Evolutionary conservation across 2,113 vertebrate species (phyloP), one percentile per base, ranked within the genome.

Genomic region (Progne subis): DNA sequence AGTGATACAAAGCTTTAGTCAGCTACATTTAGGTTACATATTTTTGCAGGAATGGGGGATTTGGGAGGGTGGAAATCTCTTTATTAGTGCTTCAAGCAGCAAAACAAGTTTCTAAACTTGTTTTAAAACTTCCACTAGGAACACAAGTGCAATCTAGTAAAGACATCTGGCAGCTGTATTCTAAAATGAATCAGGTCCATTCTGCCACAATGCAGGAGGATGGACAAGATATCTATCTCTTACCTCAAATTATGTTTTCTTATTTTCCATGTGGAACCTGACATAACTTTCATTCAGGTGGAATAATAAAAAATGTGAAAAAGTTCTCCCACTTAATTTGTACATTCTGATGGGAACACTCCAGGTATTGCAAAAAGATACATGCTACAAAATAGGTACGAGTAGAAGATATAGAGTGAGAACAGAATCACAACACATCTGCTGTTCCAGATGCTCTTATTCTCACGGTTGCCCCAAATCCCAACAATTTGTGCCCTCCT

Each of bases 11-110:
- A 50, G 8, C 53, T 53, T 44, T 25, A 59, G 8, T 43, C 49
- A 78, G 39, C 64, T 85, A 32, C 24, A 50, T 72, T 74, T 44
- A 23, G 14, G 41, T 64, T 69, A 41, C 1, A 0, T 32, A 64
- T 44, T 78, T 86, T 12, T 0, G 0, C 0, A 0, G 24, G 18
- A 34, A 5, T 12, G 6, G 8, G 29, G 17, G 41, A 4, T 8
- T 37, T 59, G 32, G 9, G 32, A 69, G 23, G 16, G 5, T 34
- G 14, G 24, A 34, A 85, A 49, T 49, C 12, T 75, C 34, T 59
- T 29, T 43, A 32, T 50, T 60, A 65, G 29, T 39, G 32, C 25
- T 57, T 44, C 28, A 41, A 37, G 31, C 20, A 82, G 46, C 5
- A 61, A 78, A 94, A 46, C 10, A 59, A 63, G 9, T 52, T 68